A percentile compares a stretch with the other conserved stretches of the same genome.
phyloP scores from a whole-genome alignment of 2,888 invertebrate genomes.

The Spodoptera littoralis region DNA sequence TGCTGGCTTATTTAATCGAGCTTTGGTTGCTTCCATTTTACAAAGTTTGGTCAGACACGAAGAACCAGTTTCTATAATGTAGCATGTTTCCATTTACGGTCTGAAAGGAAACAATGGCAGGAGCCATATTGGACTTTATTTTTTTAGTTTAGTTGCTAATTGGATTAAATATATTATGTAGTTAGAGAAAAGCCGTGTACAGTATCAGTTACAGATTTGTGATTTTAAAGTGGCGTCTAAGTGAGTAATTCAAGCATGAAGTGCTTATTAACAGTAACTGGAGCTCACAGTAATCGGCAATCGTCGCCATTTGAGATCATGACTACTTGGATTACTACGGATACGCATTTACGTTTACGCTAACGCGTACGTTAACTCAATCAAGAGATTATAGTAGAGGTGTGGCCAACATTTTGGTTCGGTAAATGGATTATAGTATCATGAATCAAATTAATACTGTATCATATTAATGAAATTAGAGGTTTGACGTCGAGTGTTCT shows the following conservation, averaged over 20 bases:
- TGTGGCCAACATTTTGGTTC: constrained; percentile 13
- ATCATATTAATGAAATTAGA: background rate
- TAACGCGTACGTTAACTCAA: constrained; percentile 26
- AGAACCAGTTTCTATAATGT: constrained; percentile 23
- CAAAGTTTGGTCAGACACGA: constrained; percentile 3
- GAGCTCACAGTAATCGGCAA: constrained; percentile 9
- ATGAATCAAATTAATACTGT: constrained; percentile 11
- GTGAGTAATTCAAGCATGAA: constrained; percentile 23
- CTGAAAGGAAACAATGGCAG: constrained; percentile 21
- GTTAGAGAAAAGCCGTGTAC: background rate
- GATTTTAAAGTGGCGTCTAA: constrained; percentile 4
- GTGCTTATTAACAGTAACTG: constrained; percentile 17
- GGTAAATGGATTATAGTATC: constrained; percentile 22
- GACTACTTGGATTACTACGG: constrained; percentile 22
- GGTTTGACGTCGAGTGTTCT: background rate
- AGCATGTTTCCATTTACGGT: constrained; percentile 12
- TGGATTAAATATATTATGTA: constrained; percentile 11
- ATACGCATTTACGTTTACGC: constrained; percentile 39
- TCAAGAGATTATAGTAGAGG: constrained; percentile 37
- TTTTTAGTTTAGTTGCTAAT: constrained; percentile 20
- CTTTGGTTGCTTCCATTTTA: constrained; percentile 5
- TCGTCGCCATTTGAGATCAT: constrained; percentile 30
- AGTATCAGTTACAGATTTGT: constrained; percentile 4
- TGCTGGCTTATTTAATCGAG: background rate
- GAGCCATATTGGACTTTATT: background rate